Percentiles rank a stretch among this genome's conserved stretches.
phyloP scores from a whole-genome alignment of 2,113 vertebrate species.

The Tinamus guttatus region DNA sequence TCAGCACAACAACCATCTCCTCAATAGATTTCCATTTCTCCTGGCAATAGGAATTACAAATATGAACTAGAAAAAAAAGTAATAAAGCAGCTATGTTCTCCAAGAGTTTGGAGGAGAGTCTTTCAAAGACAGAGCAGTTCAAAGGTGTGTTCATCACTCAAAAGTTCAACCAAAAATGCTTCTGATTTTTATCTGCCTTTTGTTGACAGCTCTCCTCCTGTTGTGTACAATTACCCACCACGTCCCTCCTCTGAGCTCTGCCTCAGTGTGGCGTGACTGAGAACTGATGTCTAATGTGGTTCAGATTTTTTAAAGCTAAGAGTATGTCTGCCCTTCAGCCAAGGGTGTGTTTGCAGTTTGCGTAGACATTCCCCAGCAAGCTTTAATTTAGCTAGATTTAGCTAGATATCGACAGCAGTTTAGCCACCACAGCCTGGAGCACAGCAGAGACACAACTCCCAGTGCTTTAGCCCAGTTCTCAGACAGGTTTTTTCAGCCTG shows the following conservation, averaged over 20 bases:
- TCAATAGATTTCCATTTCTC: background rate
- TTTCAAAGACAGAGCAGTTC: background rate
- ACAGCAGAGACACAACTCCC: background rate
- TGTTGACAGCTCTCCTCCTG: background rate
- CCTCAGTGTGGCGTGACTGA: accelerated
- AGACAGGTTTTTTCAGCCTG: background rate
- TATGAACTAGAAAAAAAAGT: background rate
- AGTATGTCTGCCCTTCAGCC: background rate
- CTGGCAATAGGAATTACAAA: background rate
- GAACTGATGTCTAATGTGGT: background rate
- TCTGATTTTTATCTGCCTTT: conserved; percentile 14
- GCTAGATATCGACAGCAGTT: background rate
- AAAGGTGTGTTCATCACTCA: background rate
- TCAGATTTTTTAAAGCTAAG: background rate
- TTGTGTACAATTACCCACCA: accelerated
- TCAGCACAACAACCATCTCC: background rate
- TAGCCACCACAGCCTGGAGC: background rate
- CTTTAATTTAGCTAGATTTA: background rate
- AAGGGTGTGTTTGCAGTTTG: background rate
- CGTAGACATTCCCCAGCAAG: background rate
- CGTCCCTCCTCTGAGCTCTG: background rate
- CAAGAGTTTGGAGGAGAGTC: background rate
- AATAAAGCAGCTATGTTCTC: background rate
- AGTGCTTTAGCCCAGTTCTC: background rate
- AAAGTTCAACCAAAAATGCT: background rate